phyloP scores from a whole-genome alignment of 2,797 vertebrate genomes.

The Poecilia gillii region DNA sequence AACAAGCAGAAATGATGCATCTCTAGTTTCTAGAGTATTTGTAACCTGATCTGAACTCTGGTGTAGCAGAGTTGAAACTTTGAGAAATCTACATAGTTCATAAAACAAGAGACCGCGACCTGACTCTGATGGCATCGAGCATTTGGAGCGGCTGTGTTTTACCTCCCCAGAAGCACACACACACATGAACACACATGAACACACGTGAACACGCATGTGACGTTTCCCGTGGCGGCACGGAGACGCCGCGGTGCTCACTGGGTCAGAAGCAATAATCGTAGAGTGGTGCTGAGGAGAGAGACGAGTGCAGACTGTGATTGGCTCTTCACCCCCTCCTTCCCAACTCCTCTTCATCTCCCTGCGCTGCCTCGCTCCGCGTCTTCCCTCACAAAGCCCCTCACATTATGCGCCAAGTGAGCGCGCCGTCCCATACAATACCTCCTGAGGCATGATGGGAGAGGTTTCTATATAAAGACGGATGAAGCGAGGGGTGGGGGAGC shows the following conservation, averaged over 20 bases:
- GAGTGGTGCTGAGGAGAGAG: slow-evolving; percentile 67
- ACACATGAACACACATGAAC: too few species aligned
- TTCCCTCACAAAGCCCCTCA: slow-evolving; percentile 54
- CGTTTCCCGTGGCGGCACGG: slow-evolving; percentile 22
- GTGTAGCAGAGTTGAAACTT: background rate
- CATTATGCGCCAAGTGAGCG: slow-evolving; percentile 66
- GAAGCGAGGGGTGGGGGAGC: slow-evolving; percentile 31
- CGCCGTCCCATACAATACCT: slow-evolving; percentile 58
- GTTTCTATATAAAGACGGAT: slow-evolving; percentile 70
- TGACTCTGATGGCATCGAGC: background rate
- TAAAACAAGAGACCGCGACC: background rate
- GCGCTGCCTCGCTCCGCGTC: slow-evolving; percentile 24
- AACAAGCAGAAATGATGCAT: background rate
- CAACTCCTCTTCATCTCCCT: slow-evolving; percentile 9
- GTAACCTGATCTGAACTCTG: background rate
- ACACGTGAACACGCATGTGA: slow-evolving; percentile 27
- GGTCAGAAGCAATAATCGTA: slow-evolving; percentile 70
- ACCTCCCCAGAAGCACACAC: background rate
- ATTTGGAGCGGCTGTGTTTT: slow-evolving; percentile 18
- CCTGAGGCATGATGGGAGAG: slow-evolving; percentile 69
- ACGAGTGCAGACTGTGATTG: slow-evolving; percentile 16
- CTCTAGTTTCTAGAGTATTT: background rate
- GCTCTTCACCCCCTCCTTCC: slow-evolving; percentile 15
- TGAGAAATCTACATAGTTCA: background rate
- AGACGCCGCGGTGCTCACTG: slow-evolving; percentile 62